phyloP scores from a whole-genome alignment of 2,113 vertebrate genomes.

The Columba livia region DNA sequence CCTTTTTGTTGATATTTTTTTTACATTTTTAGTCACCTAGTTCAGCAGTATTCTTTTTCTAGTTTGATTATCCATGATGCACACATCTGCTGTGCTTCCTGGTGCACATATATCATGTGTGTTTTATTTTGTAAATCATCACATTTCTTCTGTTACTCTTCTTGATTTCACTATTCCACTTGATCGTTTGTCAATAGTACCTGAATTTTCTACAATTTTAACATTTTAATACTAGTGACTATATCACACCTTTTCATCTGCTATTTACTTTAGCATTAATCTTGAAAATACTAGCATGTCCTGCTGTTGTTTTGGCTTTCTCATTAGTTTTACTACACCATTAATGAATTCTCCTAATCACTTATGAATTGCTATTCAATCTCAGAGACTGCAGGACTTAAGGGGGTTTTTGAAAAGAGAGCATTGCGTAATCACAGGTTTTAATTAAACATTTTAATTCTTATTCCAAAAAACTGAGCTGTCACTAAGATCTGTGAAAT shows the following conservation, averaged over 20 bases:
- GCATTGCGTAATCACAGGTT: not conserved
- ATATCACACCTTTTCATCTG: not conserved
- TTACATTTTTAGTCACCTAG: not conserved
- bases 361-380: not conserved
- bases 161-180: not conserved
- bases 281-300: not conserved
- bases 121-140: not conserved
- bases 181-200: not conserved
- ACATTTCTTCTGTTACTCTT: not conserved
- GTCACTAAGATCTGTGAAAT: not conserved
- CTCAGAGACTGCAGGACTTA: not conserved
- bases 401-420: not conserved
- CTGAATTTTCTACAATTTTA: not conserved
- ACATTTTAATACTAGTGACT: not conserved
- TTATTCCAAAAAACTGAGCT: not conserved
- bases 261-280: not conserved
- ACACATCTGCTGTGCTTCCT: not conserved
- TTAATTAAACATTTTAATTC: not conserved
- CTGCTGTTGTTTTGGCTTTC: not conserved
- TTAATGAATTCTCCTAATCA: not conserved
- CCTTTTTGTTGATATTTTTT: slow-evolving; percentile 13
- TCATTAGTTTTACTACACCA: not conserved
- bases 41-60: not conserved
- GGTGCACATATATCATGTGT: rapidly evolving
- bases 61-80: not conserved